Base-by-base conservation (phyloP, 2,797 vertebrate genomes). In the Sebastes vulpes region DNA sequence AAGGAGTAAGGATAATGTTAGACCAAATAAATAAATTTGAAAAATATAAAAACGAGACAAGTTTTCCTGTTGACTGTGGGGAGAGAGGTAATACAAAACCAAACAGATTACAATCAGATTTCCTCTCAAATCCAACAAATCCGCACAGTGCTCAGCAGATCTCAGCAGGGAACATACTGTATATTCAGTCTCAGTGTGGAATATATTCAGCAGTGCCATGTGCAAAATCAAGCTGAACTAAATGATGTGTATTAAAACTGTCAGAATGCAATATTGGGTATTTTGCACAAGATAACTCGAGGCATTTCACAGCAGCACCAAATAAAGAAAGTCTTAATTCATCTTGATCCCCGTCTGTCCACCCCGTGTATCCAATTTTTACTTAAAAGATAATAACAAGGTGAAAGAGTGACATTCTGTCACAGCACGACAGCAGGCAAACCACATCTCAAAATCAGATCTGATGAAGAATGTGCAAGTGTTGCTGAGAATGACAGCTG, bases 331-430 rank as follows among this genome's bases (percentile, higher is more conserved):
- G n/a, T n/a, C 61, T 18, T 65, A 32, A 69, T 81, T 80, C 59
- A 85, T 83, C 56, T 61, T 54, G 54, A 80, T 80, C 29, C 11
- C 53, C 68, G 70, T 63, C 77, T 79, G 60, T 79, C 76, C 23
- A 68, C 59, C 72, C 52, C 42, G 1, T 65, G 18, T 23, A 48
- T 73, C 68, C n/a, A 57, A 8, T 20, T 66, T 75, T 61, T 35
- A 50, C 16, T 69, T 50, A 29, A 59, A 46, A 65, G 23, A 75
- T 52, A 65, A 81, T 71, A 69, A 57, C 38, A 5, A 29, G n/a
- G 65, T 57, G 54, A 70, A 23, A 82, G 76, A 73, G 16, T 66
- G 79, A 60, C 73, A 42, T 58, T 65, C 56, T 79, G 61, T 66
- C 72, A 54, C n/a, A 64, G 69, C 53, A 38, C 31, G 48, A 65